phyloP scores from a whole-genome alignment of 2,113 vertebrate genomes.

The Apistogramma diplotaenia region DNA sequence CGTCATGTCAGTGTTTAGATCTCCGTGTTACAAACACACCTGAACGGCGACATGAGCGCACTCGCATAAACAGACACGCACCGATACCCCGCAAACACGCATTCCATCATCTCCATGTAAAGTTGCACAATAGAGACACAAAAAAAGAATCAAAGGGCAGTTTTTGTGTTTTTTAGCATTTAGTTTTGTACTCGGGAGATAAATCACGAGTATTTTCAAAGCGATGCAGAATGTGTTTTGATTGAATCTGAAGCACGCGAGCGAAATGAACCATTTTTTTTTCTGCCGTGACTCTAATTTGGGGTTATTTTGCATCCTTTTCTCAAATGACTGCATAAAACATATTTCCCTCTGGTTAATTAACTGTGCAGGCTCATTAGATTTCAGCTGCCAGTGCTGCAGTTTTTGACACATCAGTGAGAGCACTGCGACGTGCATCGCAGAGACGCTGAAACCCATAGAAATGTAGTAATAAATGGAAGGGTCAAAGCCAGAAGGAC shows the following conservation, averaged over 20 bases:
- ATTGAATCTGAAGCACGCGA: background rate
- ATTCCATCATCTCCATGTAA: background rate
- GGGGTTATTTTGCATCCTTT: background rate
- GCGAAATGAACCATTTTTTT: background rate
- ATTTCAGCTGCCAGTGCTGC: background rate
- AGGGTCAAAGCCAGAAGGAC: constrained; percentile 37
- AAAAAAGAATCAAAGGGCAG: constrained; percentile 8
- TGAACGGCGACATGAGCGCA: background rate
- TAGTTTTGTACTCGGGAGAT: background rate
- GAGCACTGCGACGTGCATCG: background rate
- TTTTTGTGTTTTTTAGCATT: background rate
- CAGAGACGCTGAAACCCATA: background rate
- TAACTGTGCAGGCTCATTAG: background rate
- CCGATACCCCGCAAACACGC: background rate
- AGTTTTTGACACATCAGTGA: constrained; percentile 25
- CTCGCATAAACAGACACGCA: background rate
- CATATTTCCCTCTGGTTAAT: background rate
- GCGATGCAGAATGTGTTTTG: background rate
- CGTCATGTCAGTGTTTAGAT: background rate
- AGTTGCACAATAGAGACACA: background rate
- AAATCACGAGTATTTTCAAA: background rate
- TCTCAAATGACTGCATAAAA: constrained; percentile 26
- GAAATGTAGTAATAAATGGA: constrained; percentile 1
- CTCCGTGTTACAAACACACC: background rate
- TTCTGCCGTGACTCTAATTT: background rate